phyloP scores from a whole-genome alignment of 2,797 vertebrate genomes.

The Euthynnus affinis region DNA sequence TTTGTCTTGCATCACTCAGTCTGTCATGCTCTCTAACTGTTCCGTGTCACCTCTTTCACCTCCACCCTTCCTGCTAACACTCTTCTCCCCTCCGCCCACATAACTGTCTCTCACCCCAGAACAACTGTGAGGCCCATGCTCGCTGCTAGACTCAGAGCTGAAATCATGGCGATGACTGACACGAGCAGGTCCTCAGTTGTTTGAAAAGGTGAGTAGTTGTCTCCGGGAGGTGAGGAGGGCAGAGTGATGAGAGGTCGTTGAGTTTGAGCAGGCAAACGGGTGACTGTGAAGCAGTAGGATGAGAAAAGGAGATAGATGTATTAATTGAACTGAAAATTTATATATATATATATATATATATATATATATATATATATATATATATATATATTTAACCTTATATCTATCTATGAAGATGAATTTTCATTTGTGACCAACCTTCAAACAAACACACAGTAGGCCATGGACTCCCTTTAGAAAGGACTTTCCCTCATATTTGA shows the following conservation, averaged over 20 bases:
- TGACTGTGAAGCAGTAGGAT: slow-evolving; percentile 58
- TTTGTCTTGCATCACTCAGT: slow-evolving; percentile 15
- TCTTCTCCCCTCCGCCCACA: slow-evolving; percentile 37
- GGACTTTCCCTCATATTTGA: not conserved
- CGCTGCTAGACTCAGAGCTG: slow-evolving; percentile 62
- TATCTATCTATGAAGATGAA: not conserved
- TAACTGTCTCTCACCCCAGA: slow-evolving; percentile 70
- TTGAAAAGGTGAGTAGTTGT: slow-evolving; percentile 36
- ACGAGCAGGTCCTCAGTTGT: slow-evolving; percentile 39
- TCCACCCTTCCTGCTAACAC: slow-evolving; percentile 41
- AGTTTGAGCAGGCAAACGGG: slow-evolving; percentile 44
- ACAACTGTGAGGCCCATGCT: slow-evolving; percentile 64
- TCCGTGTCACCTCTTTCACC: slow-evolving; percentile 28
- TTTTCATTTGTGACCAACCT: not conserved
- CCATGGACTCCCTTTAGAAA: not conserved
- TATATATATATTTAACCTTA: not conserved
- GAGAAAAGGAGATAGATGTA: not conserved
- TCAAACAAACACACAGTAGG: not conserved
- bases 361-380: not conserved
- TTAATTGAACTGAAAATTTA: not conserved
- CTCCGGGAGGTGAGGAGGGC: slow-evolving; percentile 53
- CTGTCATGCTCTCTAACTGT: slow-evolving; percentile 13
- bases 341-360: not conserved
- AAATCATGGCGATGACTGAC: slow-evolving; percentile 61
- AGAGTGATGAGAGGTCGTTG: slow-evolving; percentile 39